Conservation (phyloP, 2,797 vertebrate species). For the Percopsis omiscomaycus region DNA sequence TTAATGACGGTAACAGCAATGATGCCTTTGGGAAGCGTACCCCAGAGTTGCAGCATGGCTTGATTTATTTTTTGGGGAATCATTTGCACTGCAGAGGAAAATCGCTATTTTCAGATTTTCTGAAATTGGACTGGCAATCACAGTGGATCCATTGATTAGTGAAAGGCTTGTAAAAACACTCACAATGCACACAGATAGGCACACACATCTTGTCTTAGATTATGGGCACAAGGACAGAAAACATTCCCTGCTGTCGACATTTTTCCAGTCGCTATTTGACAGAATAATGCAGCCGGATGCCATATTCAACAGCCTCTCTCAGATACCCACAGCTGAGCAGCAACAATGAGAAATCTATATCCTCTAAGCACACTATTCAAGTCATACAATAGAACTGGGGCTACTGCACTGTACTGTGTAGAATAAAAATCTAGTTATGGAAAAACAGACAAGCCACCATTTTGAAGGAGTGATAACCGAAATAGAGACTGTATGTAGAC, state of each 20-base stretch:
- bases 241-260: constrained; percentile 13
- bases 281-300: constrained; percentile 12
- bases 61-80: too few relatives aligned
- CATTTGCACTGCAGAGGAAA: too few relatives aligned
- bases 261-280: constrained; percentile 37
- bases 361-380: constrained; percentile 41
- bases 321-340: not conserved
- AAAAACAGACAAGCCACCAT: constrained; percentile 24
- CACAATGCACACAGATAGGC: constrained; percentile 4
- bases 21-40: too few relatives aligned
- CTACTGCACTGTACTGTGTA: not conserved
- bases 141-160: constrained; percentile 17
- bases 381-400: constrained; percentile 32
- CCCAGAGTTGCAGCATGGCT: too few relatives aligned
- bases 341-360: constrained; percentile 22
- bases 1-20: too few relatives aligned
- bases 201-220: not conserved
- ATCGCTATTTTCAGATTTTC: too few relatives aligned
- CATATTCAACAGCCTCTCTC: not conserved
- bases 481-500: constrained; percentile 24
- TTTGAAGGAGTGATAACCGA: constrained; percentile 50
- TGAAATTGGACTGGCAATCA: too few relatives aligned
- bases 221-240: constrained; percentile 15
- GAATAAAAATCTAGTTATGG: not conserved
- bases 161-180: not conserved